Percentiles rank a stretch among this genome's conserved stretches.
Evolutionary conservation across 2,888 invertebrate species (phyloP).

Genomic region (Phytoseiulus persimilis): DNA sequence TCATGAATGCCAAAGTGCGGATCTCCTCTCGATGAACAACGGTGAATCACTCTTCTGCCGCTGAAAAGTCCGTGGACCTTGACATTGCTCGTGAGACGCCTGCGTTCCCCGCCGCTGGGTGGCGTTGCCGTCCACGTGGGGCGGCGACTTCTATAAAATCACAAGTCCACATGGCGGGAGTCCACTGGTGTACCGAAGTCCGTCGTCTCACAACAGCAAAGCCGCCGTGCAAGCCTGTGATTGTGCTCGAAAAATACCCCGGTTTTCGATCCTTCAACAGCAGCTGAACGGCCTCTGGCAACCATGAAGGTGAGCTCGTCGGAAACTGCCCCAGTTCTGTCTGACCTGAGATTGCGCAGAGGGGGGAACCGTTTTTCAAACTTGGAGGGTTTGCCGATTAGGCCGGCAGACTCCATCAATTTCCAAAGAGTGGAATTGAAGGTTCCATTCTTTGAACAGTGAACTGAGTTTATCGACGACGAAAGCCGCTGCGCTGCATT

Average conservation of each 20-base stretch:
- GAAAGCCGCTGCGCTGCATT: too few species aligned
- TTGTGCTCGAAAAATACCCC: neutral
- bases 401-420: too few species aligned
- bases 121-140: neutral
- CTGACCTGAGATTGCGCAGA: too few species aligned
- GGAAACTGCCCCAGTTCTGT: too few species aligned
- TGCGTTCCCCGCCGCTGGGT: neutral
- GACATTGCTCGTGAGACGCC: neutral
- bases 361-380: too few species aligned
- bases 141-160: conserved; percentile 5
- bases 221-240: neutral
- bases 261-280: neutral
- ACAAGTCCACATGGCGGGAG: neutral
- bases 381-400: too few species aligned
- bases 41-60: neutral
- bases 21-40: neutral
- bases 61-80: neutral
- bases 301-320: neutral
- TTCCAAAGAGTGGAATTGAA: too few species aligned
- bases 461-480: too few species aligned
- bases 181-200: neutral
- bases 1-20: neutral
- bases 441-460: too few species aligned
- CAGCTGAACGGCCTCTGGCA: neutral
- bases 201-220: neutral